Conservation (phyloP, 2,113 vertebrate genomes). For the Sapayoa aenigma region DNA sequence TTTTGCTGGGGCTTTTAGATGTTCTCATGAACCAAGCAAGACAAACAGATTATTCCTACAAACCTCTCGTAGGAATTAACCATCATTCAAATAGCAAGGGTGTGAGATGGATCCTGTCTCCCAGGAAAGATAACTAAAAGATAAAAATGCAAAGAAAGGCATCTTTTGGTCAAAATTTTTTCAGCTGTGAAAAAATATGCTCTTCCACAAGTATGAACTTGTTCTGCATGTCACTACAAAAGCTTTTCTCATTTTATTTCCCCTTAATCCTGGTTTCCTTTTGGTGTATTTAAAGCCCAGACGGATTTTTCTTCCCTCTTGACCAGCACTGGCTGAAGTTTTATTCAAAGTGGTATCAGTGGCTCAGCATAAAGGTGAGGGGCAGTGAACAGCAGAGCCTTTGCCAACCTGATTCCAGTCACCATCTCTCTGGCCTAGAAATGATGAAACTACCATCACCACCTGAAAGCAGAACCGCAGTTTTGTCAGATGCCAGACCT, state of each 20-base stretch:
- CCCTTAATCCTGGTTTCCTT: background rate
- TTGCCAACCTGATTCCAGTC: background rate
- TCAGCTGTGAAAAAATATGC: background rate
- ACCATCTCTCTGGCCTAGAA: background rate
- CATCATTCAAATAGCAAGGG: background rate
- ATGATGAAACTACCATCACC: conserved; percentile 56
- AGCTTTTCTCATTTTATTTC: background rate
- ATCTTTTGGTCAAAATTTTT: background rate
- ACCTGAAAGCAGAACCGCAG: conserved; percentile 48
- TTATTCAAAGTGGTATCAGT: background rate
- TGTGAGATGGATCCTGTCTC: background rate
- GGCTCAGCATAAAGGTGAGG: background rate
- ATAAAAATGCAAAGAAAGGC: background rate
- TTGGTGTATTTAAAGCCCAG: background rate
- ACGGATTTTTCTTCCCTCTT: background rate
- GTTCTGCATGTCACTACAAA: background rate
- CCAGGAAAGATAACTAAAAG: background rate
- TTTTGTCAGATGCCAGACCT: conserved; percentile 71
- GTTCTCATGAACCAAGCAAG: background rate
- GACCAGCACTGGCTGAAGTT: background rate
- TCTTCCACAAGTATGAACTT: background rate
- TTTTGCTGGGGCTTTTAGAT: background rate
- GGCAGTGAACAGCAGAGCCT: background rate
- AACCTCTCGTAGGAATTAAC: background rate
- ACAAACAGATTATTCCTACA: background rate